Percentiles rank a stretch among this genome's conserved stretches.
phyloP scores from a whole-genome alignment of 2,113 vertebrate species.

The Pedionomus torquatus region DNA sequence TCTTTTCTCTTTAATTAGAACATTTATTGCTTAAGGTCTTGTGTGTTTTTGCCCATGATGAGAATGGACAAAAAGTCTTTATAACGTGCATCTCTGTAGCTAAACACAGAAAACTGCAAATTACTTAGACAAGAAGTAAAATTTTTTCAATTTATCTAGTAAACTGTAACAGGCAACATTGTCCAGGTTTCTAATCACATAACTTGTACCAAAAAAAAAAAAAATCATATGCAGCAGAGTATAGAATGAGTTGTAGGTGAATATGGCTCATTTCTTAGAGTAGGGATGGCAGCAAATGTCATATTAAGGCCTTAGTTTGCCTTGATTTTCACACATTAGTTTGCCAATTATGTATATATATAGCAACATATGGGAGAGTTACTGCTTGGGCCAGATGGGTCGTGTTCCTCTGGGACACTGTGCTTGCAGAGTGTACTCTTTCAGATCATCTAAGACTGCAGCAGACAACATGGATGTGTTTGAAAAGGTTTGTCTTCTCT shows the following conservation, averaged over 20 bases:
- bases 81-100: background rate
- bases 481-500: background rate
- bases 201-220: background rate
- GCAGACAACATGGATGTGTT: background rate
- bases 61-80: background rate
- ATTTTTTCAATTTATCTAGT: background rate
- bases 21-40: background rate
- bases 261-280: background rate
- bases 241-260: background rate
- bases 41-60: background rate
- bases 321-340: constrained; percentile 16
- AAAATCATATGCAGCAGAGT: background rate
- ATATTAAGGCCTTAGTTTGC: background rate
- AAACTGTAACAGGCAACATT: background rate
- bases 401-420: background rate
- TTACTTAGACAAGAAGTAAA: background rate
- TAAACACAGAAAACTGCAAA: background rate
- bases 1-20: background rate
- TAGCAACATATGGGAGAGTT: constrained; percentile 22
- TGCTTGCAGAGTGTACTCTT: background rate
- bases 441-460: background rate
- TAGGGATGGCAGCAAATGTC: background rate
- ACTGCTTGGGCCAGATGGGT: constrained; percentile 42
- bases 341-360: background rate
- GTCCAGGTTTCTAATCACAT: background rate